These are phyloP conservation scores for Lumbricus terrestris DNA, from an alignment of 2,888 invertebrate species.

Conservation along the genomic window DNA sequence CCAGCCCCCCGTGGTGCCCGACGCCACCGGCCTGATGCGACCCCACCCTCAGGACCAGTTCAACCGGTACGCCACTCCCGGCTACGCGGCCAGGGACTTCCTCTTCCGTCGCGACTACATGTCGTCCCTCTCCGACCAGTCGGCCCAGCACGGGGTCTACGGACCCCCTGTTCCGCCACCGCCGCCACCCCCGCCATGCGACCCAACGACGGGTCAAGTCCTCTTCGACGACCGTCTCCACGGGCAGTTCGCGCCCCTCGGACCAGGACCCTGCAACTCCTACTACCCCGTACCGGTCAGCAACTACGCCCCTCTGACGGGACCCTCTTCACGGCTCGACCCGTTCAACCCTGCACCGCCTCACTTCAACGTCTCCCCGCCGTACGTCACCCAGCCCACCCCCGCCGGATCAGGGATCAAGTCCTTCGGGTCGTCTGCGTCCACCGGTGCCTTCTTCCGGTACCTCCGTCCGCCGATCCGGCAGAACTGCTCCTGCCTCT, in stretches of 20 bases:
- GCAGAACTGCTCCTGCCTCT: slow-evolving; percentile 67
- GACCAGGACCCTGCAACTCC: not conserved
- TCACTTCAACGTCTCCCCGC: not conserved
- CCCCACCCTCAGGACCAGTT: slow-evolving; percentile 12
- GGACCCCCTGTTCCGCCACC: not conserved
- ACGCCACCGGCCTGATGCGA: not conserved
- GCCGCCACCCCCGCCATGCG: not conserved
- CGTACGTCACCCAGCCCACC: slow-evolving; percentile 43
- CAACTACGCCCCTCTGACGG: slow-evolving; percentile 27
- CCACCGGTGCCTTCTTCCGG: slow-evolving; percentile 78
- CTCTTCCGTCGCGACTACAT: slow-evolving; percentile 7
- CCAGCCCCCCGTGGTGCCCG: slow-evolving; percentile 35
- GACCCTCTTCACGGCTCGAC: slow-evolving; percentile 39
- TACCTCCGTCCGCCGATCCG: slow-evolving; percentile 75
- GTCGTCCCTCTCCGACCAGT: slow-evolving; percentile 39
- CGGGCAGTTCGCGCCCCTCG: slow-evolving; percentile 11
- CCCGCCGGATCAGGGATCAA: slow-evolving; percentile 67
- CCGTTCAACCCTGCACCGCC: slow-evolving; percentile 38
- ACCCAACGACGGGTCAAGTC: not conserved
- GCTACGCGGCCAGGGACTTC: slow-evolving; percentile 12
- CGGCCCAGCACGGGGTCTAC: slow-evolving; percentile 60
- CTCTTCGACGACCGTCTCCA: not conserved
- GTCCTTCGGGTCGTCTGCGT: slow-evolving; percentile 87
- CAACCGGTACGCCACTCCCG: slow-evolving; percentile 3
- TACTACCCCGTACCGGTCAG: not conserved